Evolutionary conservation across 2,797 vertebrate species (phyloP).

Genomic region (Coendou prehensilis): DNA sequence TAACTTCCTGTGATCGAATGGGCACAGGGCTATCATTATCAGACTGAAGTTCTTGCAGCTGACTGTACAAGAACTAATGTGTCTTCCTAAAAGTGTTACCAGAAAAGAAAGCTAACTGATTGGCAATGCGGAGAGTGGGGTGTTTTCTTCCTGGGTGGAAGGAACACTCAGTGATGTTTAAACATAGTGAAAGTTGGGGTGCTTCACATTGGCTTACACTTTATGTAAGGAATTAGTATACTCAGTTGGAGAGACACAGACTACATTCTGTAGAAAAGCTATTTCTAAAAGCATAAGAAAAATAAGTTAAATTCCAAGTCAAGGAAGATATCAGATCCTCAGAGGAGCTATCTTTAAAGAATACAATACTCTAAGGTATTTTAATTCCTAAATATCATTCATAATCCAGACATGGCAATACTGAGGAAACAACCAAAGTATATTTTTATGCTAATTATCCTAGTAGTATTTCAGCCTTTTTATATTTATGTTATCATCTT

Average conservation of each 20-base stretch:
- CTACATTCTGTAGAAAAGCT: conserved; percentile 62
- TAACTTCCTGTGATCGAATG: neutral
- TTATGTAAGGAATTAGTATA: conserved; percentile 41
- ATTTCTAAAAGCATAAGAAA: conserved; percentile 78
- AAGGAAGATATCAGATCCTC: conserved; percentile 75
- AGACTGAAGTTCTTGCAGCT: neutral
- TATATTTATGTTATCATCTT: conserved; percentile 82
- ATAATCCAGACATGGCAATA: conserved; percentile 84
- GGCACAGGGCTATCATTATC: neutral
- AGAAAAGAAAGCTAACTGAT: neutral
- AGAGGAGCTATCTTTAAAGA: conserved; percentile 79
- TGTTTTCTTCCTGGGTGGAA: neutral
- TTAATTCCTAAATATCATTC: conserved; percentile 81
- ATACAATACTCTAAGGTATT: conserved; percentile 85
- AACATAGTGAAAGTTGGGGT: conserved; percentile 1
- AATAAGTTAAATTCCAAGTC: conserved; percentile 82
- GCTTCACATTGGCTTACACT: neutral
- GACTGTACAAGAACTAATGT: neutral
- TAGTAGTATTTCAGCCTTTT: conserved; percentile 80
- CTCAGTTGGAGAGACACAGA: conserved; percentile 55
- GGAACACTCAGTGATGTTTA: conserved; percentile 23
- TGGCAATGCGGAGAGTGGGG: neutral
- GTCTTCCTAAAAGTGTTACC: conserved; percentile 23
- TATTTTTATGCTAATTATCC: conserved; percentile 86
- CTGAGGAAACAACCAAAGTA: conserved; percentile 79